phyloP scores from a whole-genome alignment of 2,797 vertebrate species.

The Sebastolobus alascanus region DNA sequence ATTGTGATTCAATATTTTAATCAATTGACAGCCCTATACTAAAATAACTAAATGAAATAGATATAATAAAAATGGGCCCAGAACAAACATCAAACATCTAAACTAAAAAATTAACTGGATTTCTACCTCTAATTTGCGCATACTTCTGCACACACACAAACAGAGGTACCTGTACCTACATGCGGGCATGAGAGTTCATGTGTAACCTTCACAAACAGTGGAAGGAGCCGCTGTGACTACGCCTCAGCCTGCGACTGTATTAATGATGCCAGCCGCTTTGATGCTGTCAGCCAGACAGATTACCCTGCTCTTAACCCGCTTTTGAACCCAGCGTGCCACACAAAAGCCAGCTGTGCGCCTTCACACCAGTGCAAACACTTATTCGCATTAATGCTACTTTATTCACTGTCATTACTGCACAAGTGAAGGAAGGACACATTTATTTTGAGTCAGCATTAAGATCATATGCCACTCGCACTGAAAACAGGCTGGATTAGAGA shows the following conservation, averaged over 20 bases:
- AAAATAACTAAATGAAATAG: too few species aligned
- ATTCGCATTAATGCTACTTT: constrained; percentile 70
- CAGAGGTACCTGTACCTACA: constrained; percentile 18
- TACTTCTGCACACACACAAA: background rate
- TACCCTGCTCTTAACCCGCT: constrained; percentile 68
- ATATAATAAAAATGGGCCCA: background rate
- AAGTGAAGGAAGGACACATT: constrained; percentile 56
- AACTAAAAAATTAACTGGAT: background rate
- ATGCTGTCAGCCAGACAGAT: constrained; percentile 78
- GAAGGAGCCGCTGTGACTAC: constrained; percentile 46
- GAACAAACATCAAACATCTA: background rate
- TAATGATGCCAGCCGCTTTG: constrained; percentile 68
- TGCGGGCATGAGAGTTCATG: constrained; percentile 33
- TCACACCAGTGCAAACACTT: constrained; percentile 70
- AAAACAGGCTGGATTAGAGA: constrained; percentile 61
- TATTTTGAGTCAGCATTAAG: constrained; percentile 61
- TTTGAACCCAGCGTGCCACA: constrained; percentile 71
- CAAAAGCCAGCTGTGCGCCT: constrained; percentile 62
- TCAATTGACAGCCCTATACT: too few species aligned
- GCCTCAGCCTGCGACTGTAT: constrained; percentile 57
- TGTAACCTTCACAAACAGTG: constrained; percentile 66
- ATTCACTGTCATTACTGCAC: constrained; percentile 56
- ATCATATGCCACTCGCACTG: constrained; percentile 27
- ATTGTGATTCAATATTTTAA: too few species aligned
- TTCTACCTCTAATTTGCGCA: background rate